These are phyloP conservation scores for Theonella swinhoei DNA, from an alignment of 37 sponge, comb jelly and placozoan species.

Conservation along the genomic window DNA sequence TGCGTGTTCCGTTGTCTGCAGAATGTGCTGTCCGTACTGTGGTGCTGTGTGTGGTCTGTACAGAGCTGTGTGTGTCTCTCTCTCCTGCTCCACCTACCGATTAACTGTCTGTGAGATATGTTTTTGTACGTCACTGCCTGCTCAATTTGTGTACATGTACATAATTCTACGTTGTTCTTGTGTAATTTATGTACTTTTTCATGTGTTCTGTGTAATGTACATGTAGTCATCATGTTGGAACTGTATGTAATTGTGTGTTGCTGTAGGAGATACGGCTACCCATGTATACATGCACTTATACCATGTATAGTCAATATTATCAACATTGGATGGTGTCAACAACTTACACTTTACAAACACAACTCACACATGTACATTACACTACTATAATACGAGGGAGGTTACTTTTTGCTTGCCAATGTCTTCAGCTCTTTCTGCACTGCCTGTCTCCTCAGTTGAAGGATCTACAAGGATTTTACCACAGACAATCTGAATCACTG, in stretches of 20 bases:
- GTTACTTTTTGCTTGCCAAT: not conserved
- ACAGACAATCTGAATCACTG: not conserved
- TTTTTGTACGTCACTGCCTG: no score
- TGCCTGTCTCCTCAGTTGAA: slow-evolving; percentile 37
- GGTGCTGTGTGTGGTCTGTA: no score
- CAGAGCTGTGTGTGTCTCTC: no score
- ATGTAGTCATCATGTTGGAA: not conserved
- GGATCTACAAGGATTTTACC: slow-evolving; percentile 13
- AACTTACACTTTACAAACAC: no score
- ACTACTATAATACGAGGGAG: not conserved
- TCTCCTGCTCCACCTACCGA: no score
- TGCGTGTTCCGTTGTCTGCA: no score
- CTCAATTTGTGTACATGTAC: no score
- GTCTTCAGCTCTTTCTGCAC: slow-evolving; percentile 52
- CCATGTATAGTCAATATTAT: no score
- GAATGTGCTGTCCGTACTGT: no score
- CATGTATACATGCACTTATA: not conserved
- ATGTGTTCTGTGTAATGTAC: not conserved
- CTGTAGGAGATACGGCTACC: not conserved
- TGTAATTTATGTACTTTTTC: not conserved
- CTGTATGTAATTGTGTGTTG: not conserved
- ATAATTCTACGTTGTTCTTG: not conserved
- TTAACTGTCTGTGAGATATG: no score
- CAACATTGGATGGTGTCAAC: no score
- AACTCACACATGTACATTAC: no score